phyloP scores from a whole-genome alignment of 2,888 invertebrate genomes.

The Anorthoa munda region DNA sequence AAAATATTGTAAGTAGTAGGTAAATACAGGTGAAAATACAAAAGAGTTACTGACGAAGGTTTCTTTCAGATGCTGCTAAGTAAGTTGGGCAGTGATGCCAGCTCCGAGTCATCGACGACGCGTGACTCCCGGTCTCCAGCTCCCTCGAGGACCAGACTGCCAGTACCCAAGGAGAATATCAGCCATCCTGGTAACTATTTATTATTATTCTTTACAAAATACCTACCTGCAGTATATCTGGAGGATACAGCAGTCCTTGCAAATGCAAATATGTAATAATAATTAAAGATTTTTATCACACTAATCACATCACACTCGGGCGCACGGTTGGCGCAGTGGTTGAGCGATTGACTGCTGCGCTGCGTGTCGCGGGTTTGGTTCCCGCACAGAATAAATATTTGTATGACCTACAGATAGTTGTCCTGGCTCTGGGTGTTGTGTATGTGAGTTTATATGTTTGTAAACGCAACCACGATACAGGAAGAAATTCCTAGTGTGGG shows the following conservation, averaged over 20 bases:
- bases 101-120: constrained; percentile 83
- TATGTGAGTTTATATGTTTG: too few species aligned
- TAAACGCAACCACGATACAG: too few species aligned
- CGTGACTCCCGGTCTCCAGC: constrained; percentile 84
- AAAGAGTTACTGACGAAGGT: not conserved
- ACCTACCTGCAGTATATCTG: not conserved
- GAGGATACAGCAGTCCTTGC: not conserved
- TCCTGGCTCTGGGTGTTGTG: too few species aligned
- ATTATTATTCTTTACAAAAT: not conserved
- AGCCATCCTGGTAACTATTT: constrained; percentile 88
- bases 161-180: constrained; percentile 90
- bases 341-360: too few species aligned
- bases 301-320: too few species aligned
- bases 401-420: too few species aligned
- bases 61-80: constrained; percentile 92
- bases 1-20: too few species aligned
- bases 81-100: constrained; percentile 92
- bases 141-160: constrained; percentile 80
- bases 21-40: not conserved
- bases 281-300: too few species aligned
- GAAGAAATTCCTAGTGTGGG: too few species aligned
- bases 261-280: not conserved
- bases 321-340: too few species aligned
- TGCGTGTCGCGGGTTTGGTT: too few species aligned
- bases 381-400: too few species aligned